Evolutionary conservation across 2,797 vertebrate genomes (phyloP).

Genomic region (Ispidina picta): DNA sequence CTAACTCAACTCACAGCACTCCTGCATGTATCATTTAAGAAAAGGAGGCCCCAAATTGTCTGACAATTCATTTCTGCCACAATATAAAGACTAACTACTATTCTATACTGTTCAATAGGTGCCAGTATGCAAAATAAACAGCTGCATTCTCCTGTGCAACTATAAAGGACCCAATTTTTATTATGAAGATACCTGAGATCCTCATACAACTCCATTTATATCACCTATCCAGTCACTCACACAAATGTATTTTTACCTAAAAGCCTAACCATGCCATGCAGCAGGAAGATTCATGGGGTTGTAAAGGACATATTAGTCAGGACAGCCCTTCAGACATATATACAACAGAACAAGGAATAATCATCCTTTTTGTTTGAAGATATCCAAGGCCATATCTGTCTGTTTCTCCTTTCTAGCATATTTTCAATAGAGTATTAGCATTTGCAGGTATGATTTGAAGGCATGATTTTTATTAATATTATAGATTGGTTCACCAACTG

Average conservation of each 20-base stretch:
- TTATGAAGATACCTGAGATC: background rate
- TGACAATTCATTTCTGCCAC: background rate
- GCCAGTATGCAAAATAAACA: background rate
- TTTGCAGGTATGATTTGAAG: background rate
- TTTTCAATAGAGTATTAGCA: background rate
- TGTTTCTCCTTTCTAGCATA: background rate
- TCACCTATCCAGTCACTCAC: background rate
- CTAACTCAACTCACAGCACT: background rate
- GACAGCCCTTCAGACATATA: background rate
- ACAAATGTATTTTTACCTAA: background rate
- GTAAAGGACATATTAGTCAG: background rate
- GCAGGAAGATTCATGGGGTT: background rate
- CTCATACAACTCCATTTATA: background rate
- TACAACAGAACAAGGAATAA: accelerated
- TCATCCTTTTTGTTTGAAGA: background rate
- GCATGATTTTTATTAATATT: background rate
- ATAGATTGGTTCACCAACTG: background rate
- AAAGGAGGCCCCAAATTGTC: background rate
- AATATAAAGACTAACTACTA: background rate
- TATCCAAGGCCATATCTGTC: background rate
- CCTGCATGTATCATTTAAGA: background rate
- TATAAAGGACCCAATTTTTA: background rate
- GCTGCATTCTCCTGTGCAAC: background rate
- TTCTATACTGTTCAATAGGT: background rate
- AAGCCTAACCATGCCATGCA: background rate